Evolutionary conservation across 2,888 invertebrate genomes (phyloP).

Genomic region (Arge pagana): DNA sequence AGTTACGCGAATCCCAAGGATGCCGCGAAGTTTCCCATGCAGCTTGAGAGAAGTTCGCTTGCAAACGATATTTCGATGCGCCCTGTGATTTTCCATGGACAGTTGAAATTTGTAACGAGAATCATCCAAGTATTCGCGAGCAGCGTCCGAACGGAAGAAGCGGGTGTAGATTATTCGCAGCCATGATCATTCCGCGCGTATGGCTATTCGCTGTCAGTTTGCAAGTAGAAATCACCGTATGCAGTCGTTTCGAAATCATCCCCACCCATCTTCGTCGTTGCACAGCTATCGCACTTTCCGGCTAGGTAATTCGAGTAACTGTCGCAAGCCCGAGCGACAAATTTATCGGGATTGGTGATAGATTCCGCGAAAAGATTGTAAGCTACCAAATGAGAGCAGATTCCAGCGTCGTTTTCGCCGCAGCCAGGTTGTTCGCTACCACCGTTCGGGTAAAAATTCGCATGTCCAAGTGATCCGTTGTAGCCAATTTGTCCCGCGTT

Average conservation of each 20-base stretch:
- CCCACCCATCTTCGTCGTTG: background rate
- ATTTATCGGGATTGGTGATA: background rate
- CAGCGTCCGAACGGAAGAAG: too few species aligned
- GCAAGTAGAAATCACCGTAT: background rate
- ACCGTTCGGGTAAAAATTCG: conserved; percentile 37
- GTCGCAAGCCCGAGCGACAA: background rate
- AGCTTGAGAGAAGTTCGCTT: too few species aligned
- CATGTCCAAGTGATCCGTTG: conserved; percentile 25
- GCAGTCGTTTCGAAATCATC: background rate
- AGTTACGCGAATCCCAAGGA: too few species aligned
- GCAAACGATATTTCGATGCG: too few species aligned
- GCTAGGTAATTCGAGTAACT: background rate
- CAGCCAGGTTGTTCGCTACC: conserved; percentile 34
- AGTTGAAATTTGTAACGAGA: too few species aligned
- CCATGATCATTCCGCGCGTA: too few species aligned
- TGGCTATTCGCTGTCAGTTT: background rate
- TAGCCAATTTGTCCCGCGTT: conserved; percentile 31
- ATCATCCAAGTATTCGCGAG: too few species aligned
- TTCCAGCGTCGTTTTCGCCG: background rate
- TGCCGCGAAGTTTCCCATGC: too few species aligned
- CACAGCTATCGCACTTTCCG: background rate
- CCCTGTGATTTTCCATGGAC: too few species aligned
- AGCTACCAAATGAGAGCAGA: conserved; percentile 24
- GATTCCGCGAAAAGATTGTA: conserved; percentile 9
- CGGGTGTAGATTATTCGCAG: too few species aligned